Base-by-base conservation (phyloP, 1,140 invertebrate genomes). In the Drosophila yakuba region DNA sequence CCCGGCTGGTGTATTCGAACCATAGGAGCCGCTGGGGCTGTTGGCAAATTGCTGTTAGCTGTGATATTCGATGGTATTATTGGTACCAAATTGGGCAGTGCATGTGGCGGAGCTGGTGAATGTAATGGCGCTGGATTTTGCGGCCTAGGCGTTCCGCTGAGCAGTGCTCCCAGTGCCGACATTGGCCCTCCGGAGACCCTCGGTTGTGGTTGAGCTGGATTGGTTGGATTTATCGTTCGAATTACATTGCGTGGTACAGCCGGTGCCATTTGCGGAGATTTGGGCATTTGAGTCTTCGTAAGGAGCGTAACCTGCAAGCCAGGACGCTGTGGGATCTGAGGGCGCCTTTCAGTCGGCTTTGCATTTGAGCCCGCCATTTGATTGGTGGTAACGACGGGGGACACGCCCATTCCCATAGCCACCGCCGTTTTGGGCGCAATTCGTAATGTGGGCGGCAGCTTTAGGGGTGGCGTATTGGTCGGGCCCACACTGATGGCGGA, bases 401-500 rank as follows among this genome's bases (percentile, higher is more conserved):
- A 7, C 25, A 47, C 0, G 2, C 20, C 20, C 20, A 14, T 20
- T 4, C 6, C 32, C 32, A 52, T 6, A 4, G 10, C 4, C 3
- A 12, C 32, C n/a, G 7, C 17, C 5, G 20, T 0, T n/a, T 4
- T 25, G 0, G 38, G 23, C 2, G 15, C 0, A 5, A 48, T 47
- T 5, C 28, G 23, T 1, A 47, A 2, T 0, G 8, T 20, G 4
- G 17, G 10, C 14, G 28, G 12, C 14, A 35, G 25, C 12, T 35
- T 35, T 0, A 15, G 1, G 6, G 38, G 50, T 15, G 14, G 1
- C 11, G 2, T 20, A 35, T 14, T 3, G n/a, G 3, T 1, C n/a
- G 41, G 6, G 5, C 62, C 35, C 17, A 80, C 39, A 4, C 50
- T 55, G 0, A 80, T 69, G 51, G 44, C 45, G 2, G 71, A 58